Conservation (phyloP, 2,113 vertebrate species). For the Paralichthys olivaceus region DNA sequence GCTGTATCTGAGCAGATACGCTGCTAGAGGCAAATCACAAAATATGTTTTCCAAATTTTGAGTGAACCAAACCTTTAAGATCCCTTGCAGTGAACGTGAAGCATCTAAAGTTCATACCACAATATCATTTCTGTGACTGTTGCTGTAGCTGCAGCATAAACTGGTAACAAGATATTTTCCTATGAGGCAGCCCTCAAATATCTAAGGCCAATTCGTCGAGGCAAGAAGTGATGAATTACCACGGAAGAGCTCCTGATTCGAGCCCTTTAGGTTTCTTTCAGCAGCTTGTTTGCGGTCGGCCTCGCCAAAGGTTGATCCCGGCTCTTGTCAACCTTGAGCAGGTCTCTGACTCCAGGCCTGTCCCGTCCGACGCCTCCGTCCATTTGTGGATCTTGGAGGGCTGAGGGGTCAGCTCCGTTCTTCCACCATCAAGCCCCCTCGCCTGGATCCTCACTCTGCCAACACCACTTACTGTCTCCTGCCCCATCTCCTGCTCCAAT, state of each 20-base stretch:
- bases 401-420: slow-evolving; percentile 72
- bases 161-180: slow-evolving; percentile 26
- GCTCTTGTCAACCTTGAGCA: slow-evolving; percentile 81
- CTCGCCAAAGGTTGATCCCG: slow-evolving; percentile 71
- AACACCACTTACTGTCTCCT: slow-evolving; percentile 76
- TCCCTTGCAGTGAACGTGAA: slow-evolving; percentile 26
- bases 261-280: slow-evolving; percentile 72
- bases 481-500: slow-evolving; percentile 64
- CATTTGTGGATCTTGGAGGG: slow-evolving; percentile 72
- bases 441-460: slow-evolving; percentile 79
- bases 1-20: background rate
- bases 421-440: slow-evolving; percentile 70
- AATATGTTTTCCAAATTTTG: background rate
- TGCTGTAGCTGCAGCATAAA: slow-evolving; percentile 40
- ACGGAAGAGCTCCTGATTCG: slow-evolving; percentile 60
- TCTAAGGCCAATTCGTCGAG: slow-evolving; percentile 61
- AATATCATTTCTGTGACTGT: slow-evolving; percentile 41
- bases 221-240: slow-evolving; percentile 74
- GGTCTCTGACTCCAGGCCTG: slow-evolving; percentile 78
- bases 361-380: slow-evolving; percentile 75
- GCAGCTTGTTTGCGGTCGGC: slow-evolving; percentile 76
- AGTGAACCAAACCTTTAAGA: slow-evolving; percentile 41
- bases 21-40: background rate
- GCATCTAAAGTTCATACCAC: slow-evolving; percentile 28
- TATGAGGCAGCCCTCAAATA: slow-evolving; percentile 63